Conservation (phyloP, 37 sponge, comb jelly and placozoan species). For the Aphrocallistes beatrix region DNA sequence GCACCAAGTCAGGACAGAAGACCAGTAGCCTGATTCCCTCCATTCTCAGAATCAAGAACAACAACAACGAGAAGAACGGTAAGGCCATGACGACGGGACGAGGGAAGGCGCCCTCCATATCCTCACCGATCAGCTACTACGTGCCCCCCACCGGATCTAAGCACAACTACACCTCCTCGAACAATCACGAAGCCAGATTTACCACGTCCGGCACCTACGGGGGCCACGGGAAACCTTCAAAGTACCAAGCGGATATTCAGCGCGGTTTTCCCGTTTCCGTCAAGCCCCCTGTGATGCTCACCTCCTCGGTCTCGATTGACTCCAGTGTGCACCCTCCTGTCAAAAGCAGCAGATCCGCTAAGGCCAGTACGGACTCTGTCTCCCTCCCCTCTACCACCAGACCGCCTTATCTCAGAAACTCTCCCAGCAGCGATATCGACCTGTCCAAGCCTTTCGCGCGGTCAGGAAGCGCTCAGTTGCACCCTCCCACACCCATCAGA, state of each 20-base stretch:
- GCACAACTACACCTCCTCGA: neutral
- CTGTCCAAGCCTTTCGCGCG: neutral
- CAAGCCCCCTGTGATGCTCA: neutral
- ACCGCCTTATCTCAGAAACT: neutral
- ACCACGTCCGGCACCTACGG: neutral
- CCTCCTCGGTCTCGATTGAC: neutral
- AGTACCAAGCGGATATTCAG: slow-evolving; percentile 9
- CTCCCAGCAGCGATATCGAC: neutral
- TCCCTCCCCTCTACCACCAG: neutral
- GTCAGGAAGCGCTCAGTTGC: neutral
- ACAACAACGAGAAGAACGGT: neutral
- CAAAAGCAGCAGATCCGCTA: neutral
- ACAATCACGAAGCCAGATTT: neutral
- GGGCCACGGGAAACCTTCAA: neutral
- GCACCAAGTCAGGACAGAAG: neutral
- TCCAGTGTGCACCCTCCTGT: neutral
- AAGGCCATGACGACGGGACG: neutral
- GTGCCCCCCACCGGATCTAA: neutral
- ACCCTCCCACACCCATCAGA: neutral
- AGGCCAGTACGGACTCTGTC: neutral
- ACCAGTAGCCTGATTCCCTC: neutral
- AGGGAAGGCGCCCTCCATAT: neutral
- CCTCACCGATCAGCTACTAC: neutral
- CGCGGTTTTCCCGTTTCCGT: neutral
- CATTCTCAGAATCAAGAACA: neutral